Evolutionary conservation across 2,888 invertebrate species (phyloP).

Genomic region (Xylota segnis): DNA sequence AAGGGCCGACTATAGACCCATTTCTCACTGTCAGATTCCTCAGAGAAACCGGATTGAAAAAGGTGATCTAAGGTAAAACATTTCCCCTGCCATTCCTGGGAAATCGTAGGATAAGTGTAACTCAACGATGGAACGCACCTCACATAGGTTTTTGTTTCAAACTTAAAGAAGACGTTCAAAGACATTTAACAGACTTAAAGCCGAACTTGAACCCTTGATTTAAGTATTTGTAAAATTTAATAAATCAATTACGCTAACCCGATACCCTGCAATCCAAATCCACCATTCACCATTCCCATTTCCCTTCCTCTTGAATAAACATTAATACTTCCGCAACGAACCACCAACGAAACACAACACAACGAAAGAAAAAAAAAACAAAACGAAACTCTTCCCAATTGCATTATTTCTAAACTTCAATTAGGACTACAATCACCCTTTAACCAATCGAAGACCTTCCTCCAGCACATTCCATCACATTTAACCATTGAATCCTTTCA

Average conservation of each 20-base stretch:
- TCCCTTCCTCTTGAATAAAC: conserved; percentile 62
- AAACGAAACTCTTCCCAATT: conserved; percentile 49
- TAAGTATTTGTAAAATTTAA: conserved; percentile 8
- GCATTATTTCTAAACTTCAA: conserved; percentile 75
- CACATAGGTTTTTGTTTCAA: no score
- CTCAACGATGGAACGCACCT: no score
- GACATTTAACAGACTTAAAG: no score
- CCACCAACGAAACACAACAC: conserved; percentile 22
- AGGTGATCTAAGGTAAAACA: no score
- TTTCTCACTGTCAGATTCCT: no score
- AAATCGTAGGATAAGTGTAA: no score
- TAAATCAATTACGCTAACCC: conserved; percentile 24
- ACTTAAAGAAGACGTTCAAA: no score
- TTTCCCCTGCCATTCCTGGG: no score
- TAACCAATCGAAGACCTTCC: conserved; percentile 60
- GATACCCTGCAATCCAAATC: background rate
- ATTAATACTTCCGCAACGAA: conserved; percentile 38
- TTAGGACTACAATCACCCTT: conserved; percentile 73
- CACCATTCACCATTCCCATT: background rate
- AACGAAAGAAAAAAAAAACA: conserved; percentile 18
- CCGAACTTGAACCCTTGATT: background rate
- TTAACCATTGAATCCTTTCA: conserved; percentile 73
- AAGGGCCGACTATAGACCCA: no score
- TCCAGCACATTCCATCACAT: conserved; percentile 66
- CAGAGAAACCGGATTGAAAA: no score